A percentile compares a stretch with the other conserved stretches of the same genome.
These are phyloP conservation scores for Acanthisitta chloris DNA, from an alignment of 2,113 vertebrate species.

Conservation along the genomic window DNA sequence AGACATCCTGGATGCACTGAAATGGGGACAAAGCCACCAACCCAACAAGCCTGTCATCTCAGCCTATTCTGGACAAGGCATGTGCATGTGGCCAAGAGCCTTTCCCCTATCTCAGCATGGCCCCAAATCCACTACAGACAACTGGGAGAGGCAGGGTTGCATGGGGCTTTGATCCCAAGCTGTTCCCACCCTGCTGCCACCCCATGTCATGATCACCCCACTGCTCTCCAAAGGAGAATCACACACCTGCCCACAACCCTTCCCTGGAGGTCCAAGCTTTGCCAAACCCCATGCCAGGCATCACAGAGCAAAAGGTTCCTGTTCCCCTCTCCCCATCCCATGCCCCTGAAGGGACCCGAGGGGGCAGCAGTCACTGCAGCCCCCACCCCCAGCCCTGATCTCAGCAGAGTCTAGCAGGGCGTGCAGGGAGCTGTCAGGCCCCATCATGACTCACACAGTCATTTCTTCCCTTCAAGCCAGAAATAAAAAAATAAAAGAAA, in stretches of 20 bases:
- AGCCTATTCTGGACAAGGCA: not conserved
- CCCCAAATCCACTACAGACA: not conserved
- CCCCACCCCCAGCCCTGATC: not conserved
- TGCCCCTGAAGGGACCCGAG: not conserved
- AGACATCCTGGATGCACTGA: not conserved
- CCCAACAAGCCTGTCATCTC: not conserved
- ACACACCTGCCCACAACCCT: not conserved
- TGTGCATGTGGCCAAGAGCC: not conserved
- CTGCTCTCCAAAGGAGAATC: not conserved
- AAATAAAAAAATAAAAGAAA: not conserved
- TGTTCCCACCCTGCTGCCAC: not conserved
- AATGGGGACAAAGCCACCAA: not conserved
- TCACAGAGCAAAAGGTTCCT: not conserved
- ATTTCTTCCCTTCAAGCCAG: not conserved
- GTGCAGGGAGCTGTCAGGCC: not conserved
- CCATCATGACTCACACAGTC: not conserved
- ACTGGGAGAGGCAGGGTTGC: not conserved
- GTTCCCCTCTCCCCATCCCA: accelerated
- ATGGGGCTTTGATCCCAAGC: not conserved
- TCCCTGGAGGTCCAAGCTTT: not conserved
- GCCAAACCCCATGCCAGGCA: not conserved
- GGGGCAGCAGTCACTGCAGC: not conserved
- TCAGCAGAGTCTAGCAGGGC: not conserved
- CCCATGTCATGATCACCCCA: too few species aligned
- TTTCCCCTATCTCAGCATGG: not conserved